Evolutionary conservation across 2,113 vertebrate species (phyloP), one percentile per base, ranked within the genome.

Genomic region (Microtus ochrogaster): DNA sequence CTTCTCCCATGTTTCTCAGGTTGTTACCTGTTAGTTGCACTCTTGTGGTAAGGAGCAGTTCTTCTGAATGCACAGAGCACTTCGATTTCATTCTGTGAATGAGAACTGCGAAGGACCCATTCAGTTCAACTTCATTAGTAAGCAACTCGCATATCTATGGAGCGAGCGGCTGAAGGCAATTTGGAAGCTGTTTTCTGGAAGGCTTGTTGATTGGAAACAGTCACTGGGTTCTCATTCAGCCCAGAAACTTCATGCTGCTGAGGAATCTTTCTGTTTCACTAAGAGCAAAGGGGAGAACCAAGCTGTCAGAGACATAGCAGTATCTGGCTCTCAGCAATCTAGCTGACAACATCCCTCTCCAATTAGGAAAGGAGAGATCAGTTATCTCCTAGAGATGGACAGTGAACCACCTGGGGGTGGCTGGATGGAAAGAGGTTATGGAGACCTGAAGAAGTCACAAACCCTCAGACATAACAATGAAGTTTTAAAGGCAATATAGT

Each of bases 61-160:
- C 9, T 93, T 92, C 93, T 61, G 87, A 68, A 61, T 55, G n/a
- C 65, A 82, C 16, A 79, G 82, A 95, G 12, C 3, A 41, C 24
- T 89, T 85, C n/a, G 68, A 72, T 92, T 83, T 88, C 47, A 77
- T 96, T 95, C 86, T 91, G 58, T 96, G 93, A 95, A 52, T 89
- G 85, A 96, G 74, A 95, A 39, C 92, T 91, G 36, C 55, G 83
- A 66, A 94, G 1, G 8, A 26, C 74, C 7, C 58, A 87, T 83
- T 95, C 49, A 58, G 36, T 89, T 92, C 33, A 91, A 91, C 88
- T 82, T 96, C 95, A 91, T 95, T 91, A 96, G 91, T 78, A 96
- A 95, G 74, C 93, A 76, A 82, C 73, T 44, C 91, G 61, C 66
- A 78, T 89, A 68, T 70, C 61, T 94, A 49, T 26, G 52, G 84